Conservation (phyloP, 2,888 invertebrate genomes). For the Epirrhoe tristata region DNA sequence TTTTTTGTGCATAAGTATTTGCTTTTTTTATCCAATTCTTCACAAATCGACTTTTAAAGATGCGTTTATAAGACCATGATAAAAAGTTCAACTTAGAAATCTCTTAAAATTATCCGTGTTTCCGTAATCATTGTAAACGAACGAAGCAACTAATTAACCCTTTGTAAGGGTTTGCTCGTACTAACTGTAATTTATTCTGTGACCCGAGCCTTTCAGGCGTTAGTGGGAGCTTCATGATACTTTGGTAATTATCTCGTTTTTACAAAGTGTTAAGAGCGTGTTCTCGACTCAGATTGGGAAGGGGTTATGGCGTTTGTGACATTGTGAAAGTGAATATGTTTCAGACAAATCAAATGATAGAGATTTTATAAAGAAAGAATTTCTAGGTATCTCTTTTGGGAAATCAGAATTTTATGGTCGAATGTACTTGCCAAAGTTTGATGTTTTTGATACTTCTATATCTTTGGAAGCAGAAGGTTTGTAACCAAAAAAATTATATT, state of each 20-base stretch:
- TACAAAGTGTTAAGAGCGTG: slow-evolving; percentile 38
- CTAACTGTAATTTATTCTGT: slow-evolving; percentile 25
- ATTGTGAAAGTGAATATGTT: neutral
- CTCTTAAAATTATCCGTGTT: slow-evolving; percentile 37
- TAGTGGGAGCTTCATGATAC: slow-evolving; percentile 40
- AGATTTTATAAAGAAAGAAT: too few species aligned
- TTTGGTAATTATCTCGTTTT: slow-evolving; percentile 42
- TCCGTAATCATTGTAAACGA: slow-evolving; percentile 51
- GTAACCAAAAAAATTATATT: too few species aligned
- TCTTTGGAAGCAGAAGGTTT: too few species aligned
- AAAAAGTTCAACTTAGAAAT: slow-evolving; percentile 33
- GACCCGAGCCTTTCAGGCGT: slow-evolving; percentile 37
- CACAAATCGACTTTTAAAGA: neutral
- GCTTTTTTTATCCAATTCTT: too few species aligned
- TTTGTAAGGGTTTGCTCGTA: slow-evolving; percentile 42
- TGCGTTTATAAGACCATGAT: neutral
- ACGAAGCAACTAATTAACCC: slow-evolving; percentile 57
- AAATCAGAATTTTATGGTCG: too few species aligned
- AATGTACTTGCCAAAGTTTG: too few species aligned
- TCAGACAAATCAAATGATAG: neutral
- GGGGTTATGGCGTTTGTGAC: slow-evolving; percentile 5
- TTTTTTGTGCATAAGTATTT: too few species aligned
- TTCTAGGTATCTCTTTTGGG: too few species aligned
- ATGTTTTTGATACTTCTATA: too few species aligned
- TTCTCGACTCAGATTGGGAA: slow-evolving; percentile 17